Conservation (phyloP, 2,888 invertebrate species). For the Idaea dimidiata region DNA sequence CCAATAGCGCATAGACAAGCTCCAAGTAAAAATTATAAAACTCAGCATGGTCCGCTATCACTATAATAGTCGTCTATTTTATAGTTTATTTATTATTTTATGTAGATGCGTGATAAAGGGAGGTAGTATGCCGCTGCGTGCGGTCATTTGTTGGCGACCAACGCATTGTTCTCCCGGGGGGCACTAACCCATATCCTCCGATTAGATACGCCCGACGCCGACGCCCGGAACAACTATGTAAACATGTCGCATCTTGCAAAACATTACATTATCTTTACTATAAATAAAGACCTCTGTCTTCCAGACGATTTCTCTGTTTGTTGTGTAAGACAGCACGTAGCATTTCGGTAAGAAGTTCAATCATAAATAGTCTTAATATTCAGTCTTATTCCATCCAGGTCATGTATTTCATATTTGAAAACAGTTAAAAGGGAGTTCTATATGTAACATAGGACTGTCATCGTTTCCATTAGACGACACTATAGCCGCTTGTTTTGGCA, state of each 20-base stretch:
- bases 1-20: background rate
- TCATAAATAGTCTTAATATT: background rate
- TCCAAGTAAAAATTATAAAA: constrained; percentile 9
- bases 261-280: constrained; percentile 37
- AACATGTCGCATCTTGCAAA: constrained; percentile 44
- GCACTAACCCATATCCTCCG: constrained; percentile 75
- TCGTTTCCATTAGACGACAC: constrained; percentile 39
- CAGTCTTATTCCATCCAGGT: background rate
- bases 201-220: constrained; percentile 68
- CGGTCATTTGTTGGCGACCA: constrained; percentile 55
- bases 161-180: constrained; percentile 79
- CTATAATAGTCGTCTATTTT: constrained; percentile 16
- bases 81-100: constrained; percentile 17
- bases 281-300: constrained; percentile 21
- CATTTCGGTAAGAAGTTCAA: background rate
- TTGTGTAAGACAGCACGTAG: background rate
- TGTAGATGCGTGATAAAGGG: constrained; percentile 19
- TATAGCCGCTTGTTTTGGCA: constrained; percentile 42
- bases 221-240: constrained; percentile 45
- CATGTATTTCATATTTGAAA: background rate
- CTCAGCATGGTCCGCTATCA: constrained; percentile 22
- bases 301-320: constrained; percentile 4
- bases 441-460: constrained; percentile 25
- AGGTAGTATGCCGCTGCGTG: constrained; percentile 21
- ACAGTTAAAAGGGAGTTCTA: background rate